Conservation (phyloP, 2,113 vertebrate species). For the Eurypyga helias region DNA sequence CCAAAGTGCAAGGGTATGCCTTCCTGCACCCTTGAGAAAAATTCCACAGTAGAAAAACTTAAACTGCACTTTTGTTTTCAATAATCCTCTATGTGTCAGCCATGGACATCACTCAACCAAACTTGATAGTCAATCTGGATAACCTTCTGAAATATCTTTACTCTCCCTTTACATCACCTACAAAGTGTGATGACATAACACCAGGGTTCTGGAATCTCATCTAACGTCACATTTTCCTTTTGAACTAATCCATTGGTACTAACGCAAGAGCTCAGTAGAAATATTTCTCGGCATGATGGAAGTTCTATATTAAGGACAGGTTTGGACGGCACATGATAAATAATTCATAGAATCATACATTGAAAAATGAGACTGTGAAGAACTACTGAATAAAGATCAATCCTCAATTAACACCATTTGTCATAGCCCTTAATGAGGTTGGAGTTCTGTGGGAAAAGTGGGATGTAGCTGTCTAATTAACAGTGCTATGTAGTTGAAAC, state of each 20-base stretch:
- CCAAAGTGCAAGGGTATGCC: background rate
- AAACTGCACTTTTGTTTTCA: background rate
- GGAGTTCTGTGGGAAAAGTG: background rate
- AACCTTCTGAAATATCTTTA: background rate
- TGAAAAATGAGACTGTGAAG: conserved; percentile 11
- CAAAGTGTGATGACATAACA: background rate
- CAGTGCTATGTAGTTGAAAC: background rate
- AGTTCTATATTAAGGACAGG: background rate
- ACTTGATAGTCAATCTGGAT: background rate
- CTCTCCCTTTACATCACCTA: background rate
- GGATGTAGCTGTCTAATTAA: background rate
- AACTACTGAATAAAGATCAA: background rate
- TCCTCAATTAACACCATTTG: background rate
- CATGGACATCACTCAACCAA: background rate
- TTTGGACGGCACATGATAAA: background rate
- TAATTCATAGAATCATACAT: background rate
- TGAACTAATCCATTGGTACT: background rate
- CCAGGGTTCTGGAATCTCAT: background rate
- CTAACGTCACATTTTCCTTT: background rate
- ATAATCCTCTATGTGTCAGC: background rate
- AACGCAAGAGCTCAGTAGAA: background rate
- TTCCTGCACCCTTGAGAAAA: background rate
- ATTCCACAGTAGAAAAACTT: background rate
- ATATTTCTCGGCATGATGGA: background rate
- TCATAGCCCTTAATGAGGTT: background rate